Evolutionary conservation across 2,113 vertebrate species (phyloP).

Genomic region (Sinocyclocheilus maitianheensis): DNA sequence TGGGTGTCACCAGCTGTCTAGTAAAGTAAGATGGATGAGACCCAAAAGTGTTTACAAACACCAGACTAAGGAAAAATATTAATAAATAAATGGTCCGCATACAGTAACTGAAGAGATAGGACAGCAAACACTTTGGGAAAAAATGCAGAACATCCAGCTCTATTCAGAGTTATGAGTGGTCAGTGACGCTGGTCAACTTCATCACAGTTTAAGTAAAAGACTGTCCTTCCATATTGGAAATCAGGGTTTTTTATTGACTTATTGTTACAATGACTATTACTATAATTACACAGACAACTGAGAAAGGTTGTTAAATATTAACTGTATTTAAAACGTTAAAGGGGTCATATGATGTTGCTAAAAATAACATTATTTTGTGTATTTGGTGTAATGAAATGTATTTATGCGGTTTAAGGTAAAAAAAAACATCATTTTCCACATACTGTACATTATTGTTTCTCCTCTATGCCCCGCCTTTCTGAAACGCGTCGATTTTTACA

Average conservation of each 20-base stretch:
- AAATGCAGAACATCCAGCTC: not conserved
- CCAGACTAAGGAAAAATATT: not conserved
- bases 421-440: too few species aligned
- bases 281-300: not conserved
- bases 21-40: constrained; percentile 30
- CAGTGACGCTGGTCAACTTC: not conserved
- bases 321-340: not conserved
- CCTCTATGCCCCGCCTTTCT: too few species aligned
- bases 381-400: too few species aligned
- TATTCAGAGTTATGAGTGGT: not conserved
- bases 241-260: not conserved
- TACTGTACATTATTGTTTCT: too few species aligned
- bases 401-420: too few species aligned
- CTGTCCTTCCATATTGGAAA: not conserved
- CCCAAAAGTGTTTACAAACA: constrained; percentile 33
- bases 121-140: not conserved
- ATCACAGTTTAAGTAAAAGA: not conserved
- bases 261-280: not conserved
- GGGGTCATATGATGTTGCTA: too few species aligned
- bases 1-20: constrained; percentile 42
- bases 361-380: too few species aligned
- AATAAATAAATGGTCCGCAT: not conserved
- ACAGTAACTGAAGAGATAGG: not conserved
- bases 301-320: not conserved
- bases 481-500: too few species aligned